Percentiles rank a stretch among this genome's conserved stretches.
These are phyloP conservation scores for Calyptommatus sinebrachiatus DNA, from an alignment of 2,113 vertebrate species.

Conservation along the genomic window DNA sequence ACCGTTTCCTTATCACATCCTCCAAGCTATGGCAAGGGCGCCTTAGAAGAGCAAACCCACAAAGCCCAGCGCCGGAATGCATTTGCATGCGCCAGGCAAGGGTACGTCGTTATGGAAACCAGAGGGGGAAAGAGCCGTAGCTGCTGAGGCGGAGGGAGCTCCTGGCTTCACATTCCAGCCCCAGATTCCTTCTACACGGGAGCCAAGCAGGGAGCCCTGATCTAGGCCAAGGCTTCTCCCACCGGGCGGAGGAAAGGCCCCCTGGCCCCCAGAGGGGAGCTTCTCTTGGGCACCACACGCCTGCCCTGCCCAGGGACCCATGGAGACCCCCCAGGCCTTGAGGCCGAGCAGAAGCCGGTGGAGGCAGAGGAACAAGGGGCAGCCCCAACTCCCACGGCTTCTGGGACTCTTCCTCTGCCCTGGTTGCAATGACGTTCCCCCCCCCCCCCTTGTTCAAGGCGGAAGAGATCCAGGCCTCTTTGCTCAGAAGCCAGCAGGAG, in stretches of 20 bases:
- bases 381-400: too few species aligned
- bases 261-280: constrained; percentile 1
- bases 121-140: constrained; percentile 20
- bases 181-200: background rate
- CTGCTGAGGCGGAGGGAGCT: background rate
- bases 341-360: too few species aligned
- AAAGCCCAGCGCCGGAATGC: background rate
- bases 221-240: background rate
- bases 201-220: background rate
- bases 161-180: background rate
- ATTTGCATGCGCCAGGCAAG: constrained; percentile 3
- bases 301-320: background rate
- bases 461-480: background rate
- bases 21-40: constrained; percentile 35
- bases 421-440: background rate
- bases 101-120: constrained; percentile 35
- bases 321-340: background rate
- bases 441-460: too few species aligned
- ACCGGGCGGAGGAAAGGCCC: background rate
- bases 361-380: background rate
- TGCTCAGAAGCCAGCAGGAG: background rate
- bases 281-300: background rate
- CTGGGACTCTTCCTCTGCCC: background rate
- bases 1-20: background rate
- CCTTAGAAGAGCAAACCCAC: constrained; percentile 4